Evolutionary conservation across 1,140 invertebrate genomes (phyloP).

Genomic region (Lordiphosa collinella): DNA sequence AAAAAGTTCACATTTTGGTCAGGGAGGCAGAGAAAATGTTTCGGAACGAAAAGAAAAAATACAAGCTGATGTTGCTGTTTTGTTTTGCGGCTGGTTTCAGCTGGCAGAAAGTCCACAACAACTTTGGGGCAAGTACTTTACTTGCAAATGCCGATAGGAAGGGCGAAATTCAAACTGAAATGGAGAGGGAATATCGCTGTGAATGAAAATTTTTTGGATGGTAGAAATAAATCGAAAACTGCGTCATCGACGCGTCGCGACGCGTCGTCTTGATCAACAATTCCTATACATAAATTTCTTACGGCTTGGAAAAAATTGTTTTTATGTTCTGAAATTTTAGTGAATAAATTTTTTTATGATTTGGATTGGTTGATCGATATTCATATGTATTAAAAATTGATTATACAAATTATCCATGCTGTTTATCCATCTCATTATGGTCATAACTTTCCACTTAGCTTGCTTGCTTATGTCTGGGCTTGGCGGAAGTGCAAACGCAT

Average conservation of each 20-base stretch:
- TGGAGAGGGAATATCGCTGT: background rate
- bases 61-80: constrained; percentile 1
- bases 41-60: constrained; percentile 14
- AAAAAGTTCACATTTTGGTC: constrained; percentile 30
- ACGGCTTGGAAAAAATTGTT: no score
- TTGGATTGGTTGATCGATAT: no score
- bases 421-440: constrained; percentile 1
- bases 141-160: constrained; percentile 38
- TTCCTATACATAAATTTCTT: no score
- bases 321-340: no score
- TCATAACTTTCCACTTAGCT: constrained; percentile 21
- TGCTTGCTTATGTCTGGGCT: constrained; percentile 20
- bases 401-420: constrained; percentile 15
- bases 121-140: constrained; percentile 48
- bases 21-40: constrained; percentile 31
- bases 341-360: no score
- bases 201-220: background rate
- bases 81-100: constrained; percentile 5
- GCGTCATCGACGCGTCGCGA: background rate
- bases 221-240: background rate
- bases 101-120: constrained; percentile 31
- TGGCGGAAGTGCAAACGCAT: no score
- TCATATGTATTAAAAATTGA: no score
- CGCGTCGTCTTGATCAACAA: no score
- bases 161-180: background rate